Base-by-base conservation (phyloP, 2,888 invertebrate species). In the Strigamia crassipes region DNA sequence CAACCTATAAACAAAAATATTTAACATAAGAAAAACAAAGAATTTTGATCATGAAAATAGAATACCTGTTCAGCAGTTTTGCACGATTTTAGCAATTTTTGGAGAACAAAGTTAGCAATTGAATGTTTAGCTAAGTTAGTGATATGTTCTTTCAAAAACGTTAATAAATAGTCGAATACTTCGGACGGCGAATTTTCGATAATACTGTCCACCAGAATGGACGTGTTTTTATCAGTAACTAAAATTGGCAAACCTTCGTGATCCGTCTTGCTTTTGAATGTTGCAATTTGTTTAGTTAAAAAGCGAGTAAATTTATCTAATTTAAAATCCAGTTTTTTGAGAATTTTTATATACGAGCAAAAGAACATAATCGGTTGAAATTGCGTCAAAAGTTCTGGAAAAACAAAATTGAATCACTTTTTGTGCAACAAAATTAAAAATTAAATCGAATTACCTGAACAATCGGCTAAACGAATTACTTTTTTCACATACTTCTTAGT, bases 21-120 rank as follows among this genome's bases (percentile, higher is more conserved):
- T 51, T 0, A 51, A 61, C 10, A n/a, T 13, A 10, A 61, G n/a
- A n/a, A 21, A 61, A 23, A 10, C 21, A 0, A 8, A 23, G 21
- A 61, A 46, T 4, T 46, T 18, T 23, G 13, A 18, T 18, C 27
- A 4, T 61, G 13, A 1, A 1, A 61, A 61, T 8, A 0, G 12
- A 46, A 46, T 81, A 81, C 81, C 21, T 77, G 77, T 81, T 81
- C 42, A 13, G 66, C n/a, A 2, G 27, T 27, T 23, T 66, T 38
- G 42, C 73, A 41, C 3, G 13, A 23, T 23, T 42, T 42, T 34
- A 81, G 34, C 18, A 81, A 31, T 34, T 77, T 27, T 56, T 81
- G 81, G 0, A 81, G 13, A 21, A 77, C n/a, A 77, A 77, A 81
- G 77, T 81, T 81, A 12, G 81, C 34, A 15, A 77, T 81, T 1